Percentiles rank a stretch among this genome's conserved stretches.
Conservation (phyloP, 1,140 invertebrate genomes). For the Cotesia vestalis region DNA sequence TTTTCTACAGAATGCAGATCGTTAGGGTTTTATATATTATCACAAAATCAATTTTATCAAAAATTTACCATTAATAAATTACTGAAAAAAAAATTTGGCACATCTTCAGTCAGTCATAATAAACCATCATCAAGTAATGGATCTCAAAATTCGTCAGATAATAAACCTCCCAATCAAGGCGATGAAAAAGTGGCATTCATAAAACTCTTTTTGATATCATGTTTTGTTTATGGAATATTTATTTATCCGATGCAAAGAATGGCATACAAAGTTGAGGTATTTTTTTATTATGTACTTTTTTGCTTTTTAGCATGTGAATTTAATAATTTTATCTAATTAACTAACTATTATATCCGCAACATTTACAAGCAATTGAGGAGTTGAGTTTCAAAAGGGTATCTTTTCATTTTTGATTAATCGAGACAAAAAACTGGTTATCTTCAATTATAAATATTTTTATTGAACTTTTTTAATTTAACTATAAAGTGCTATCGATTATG, state of each 20-base stretch:
- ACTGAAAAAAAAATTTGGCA: conserved; percentile 32
- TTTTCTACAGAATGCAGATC: too few relatives aligned
- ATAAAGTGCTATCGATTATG: too few relatives aligned
- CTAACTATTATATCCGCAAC: too few relatives aligned
- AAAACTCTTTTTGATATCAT: conserved; percentile 26
- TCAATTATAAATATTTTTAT: too few relatives aligned
- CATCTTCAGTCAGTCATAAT: conserved; percentile 17
- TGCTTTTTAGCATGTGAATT: neutral
- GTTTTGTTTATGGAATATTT: conserved; percentile 29
- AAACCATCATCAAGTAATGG: conserved; percentile 19
- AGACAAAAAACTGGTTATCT: too few relatives aligned
- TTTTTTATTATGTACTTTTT: neutral
- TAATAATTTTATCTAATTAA: too few relatives aligned
- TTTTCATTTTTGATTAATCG: too few relatives aligned
- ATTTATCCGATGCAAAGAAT: conserved; percentile 33
- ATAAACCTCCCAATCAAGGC: conserved; percentile 31
- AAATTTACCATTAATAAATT: conserved; percentile 19
- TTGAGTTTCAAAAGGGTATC: too few relatives aligned
- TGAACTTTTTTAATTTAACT: too few relatives aligned
- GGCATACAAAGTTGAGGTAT: conserved; percentile 33
- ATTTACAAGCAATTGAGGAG: too few relatives aligned
- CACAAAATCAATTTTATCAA: too few relatives aligned
- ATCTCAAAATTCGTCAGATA: conserved; percentile 25
- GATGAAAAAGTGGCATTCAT: conserved; percentile 32
- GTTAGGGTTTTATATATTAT: too few relatives aligned